phyloP scores from a whole-genome alignment of 2,113 vertebrate genomes.

The Mustelus asterias region DNA sequence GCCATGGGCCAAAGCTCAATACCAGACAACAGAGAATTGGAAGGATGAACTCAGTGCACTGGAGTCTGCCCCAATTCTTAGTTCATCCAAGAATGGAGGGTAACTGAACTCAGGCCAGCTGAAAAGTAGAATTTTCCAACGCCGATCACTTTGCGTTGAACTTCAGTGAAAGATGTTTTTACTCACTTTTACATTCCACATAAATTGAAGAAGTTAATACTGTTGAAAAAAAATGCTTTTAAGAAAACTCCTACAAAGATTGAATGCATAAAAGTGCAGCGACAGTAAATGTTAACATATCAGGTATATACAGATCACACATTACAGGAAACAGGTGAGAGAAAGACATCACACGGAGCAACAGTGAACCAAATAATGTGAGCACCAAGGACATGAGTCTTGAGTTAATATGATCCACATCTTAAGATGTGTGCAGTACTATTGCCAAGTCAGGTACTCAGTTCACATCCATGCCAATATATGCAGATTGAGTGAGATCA shows the following conservation, averaged over 20 bases:
- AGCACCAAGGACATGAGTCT: background rate
- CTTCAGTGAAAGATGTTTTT: background rate
- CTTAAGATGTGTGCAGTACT: background rate
- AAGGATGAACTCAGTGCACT: background rate
- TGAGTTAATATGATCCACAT: background rate
- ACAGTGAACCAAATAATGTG: background rate
- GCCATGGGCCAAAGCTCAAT: background rate
- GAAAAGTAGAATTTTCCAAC: background rate
- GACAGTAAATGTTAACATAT: background rate
- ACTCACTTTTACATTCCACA: background rate
- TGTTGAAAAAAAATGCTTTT: background rate
- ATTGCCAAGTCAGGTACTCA: background rate
- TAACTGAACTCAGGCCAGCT: background rate
- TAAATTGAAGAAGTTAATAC: background rate
- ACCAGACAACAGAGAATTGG: background rate
- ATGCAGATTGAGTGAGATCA: background rate
- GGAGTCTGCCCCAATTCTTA: background rate
- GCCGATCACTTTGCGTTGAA: background rate
- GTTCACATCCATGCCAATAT: conserved; percentile 4
- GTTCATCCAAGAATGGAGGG: background rate
- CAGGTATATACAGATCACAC: background rate
- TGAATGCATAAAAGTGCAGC: background rate
- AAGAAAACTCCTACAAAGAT: background rate
- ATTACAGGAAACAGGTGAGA: background rate
- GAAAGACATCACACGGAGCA: background rate